Conservation (phyloP, 2,888 invertebrate genomes). For the Petrophora chlorosata region DNA sequence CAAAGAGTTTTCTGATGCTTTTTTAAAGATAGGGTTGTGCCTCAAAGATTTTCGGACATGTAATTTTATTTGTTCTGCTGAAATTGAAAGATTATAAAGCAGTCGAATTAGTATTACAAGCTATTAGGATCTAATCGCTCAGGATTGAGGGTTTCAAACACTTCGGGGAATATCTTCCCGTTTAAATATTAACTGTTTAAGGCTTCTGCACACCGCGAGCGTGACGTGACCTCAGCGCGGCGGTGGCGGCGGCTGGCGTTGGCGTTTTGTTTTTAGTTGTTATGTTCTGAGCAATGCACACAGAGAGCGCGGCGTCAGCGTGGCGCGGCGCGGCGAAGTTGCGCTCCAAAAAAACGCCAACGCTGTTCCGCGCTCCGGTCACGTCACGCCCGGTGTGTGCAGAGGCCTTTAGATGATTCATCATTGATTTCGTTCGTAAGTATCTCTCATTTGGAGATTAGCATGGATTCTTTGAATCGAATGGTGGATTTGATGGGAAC, state of each 20-base stretch:
- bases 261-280: too few relatives aligned
- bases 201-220: too few relatives aligned
- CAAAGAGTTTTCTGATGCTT: constrained; percentile 62
- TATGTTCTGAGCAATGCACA: too few relatives aligned
- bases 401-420: constrained; percentile 48
- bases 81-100: constrained; percentile 69
- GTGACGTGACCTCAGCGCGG: too few relatives aligned
- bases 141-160: constrained; percentile 35
- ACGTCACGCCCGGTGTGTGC: too few relatives aligned
- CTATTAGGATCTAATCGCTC: constrained; percentile 38
- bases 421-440: constrained; percentile 25
- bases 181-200: constrained; percentile 29
- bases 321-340: too few relatives aligned
- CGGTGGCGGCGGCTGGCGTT: too few relatives aligned
- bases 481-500: constrained; percentile 23
- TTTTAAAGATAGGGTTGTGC: constrained; percentile 65
- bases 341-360: too few relatives aligned
- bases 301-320: too few relatives aligned
- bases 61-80: constrained; percentile 62
- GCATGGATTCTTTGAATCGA: constrained; percentile 20
- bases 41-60: constrained; percentile 32
- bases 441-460: constrained; percentile 17
- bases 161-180: constrained; percentile 46
- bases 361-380: too few relatives aligned
- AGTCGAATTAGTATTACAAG: constrained; percentile 50